Percentiles rank a stretch among this genome's conserved stretches.
These are phyloP conservation scores for Tyrophagus putrescentiae DNA, from an alignment of 1,140 invertebrate species.

Conservation along the genomic window DNA sequence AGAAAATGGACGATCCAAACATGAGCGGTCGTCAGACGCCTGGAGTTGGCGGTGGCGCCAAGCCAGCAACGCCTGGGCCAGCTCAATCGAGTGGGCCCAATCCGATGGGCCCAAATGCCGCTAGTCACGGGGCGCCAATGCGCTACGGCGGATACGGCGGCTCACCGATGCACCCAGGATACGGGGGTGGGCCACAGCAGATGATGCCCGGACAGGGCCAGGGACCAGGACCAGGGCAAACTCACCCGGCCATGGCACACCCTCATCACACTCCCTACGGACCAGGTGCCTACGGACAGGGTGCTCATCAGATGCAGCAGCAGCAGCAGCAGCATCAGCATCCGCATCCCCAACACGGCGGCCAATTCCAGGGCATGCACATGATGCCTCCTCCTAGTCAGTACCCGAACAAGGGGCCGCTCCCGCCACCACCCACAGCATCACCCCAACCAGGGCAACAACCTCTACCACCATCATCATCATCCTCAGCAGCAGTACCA, in stretches of 20 bases:
- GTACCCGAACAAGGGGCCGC: constrained; percentile 17
- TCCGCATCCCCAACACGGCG: background rate
- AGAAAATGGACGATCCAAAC: background rate
- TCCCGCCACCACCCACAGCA: constrained; percentile 9
- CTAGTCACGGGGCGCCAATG: background rate
- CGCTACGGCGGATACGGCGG: background rate
- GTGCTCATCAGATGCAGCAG: too few relatives aligned
- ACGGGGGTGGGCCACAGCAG: too few relatives aligned
- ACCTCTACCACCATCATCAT: too few relatives aligned
- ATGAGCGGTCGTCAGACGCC: background rate
- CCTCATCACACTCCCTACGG: background rate
- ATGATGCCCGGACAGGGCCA: background rate
- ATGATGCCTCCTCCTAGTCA: constrained; percentile 29
- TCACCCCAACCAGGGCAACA: constrained; percentile 6
- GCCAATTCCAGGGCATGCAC: constrained; percentile 10
- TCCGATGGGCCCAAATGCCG: background rate
- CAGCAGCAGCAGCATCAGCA: too few relatives aligned
- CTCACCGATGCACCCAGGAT: background rate
- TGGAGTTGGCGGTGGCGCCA: background rate
- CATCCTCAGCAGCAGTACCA: background rate
- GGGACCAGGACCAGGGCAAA: background rate
- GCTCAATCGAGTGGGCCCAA: background rate
- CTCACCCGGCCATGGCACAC: background rate
- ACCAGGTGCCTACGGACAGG: background rate
- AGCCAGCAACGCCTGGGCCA: background rate